These are phyloP conservation scores for Butorides virescens DNA, from an alignment of 2,113 vertebrate species.

Conservation along the genomic window DNA sequence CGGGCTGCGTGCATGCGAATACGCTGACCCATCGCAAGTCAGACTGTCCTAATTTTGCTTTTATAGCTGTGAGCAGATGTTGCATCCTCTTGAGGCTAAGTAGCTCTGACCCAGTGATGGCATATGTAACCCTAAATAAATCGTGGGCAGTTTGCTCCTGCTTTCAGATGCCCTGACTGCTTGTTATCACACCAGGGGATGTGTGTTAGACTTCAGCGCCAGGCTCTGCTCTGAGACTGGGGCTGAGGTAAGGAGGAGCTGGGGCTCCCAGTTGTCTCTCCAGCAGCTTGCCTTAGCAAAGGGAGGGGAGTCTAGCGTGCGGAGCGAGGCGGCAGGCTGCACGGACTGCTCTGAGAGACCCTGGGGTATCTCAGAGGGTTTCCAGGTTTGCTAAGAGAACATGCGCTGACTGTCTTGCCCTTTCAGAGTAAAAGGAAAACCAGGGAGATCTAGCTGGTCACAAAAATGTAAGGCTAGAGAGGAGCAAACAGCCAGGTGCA, in stretches of 20 bases:
- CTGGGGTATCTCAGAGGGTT: not conserved
- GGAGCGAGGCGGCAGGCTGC: not conserved
- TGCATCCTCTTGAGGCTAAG: not conserved
- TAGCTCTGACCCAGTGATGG: not conserved
- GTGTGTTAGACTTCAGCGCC: not conserved
- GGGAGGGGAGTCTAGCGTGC: not conserved
- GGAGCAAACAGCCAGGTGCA: not conserved
- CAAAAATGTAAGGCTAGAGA: not conserved
- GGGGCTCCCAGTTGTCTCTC: not conserved
- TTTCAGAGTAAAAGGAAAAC: not conserved
- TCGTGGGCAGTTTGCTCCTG: rapidly evolving
- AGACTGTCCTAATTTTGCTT: not conserved
- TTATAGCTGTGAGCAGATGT: not conserved
- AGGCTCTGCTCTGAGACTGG: not conserved
- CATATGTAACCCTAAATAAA: not conserved
- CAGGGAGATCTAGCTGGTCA: not conserved
- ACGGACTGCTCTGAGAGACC: not conserved
- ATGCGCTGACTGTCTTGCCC: not conserved
- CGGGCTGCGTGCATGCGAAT: rapidly evolving
- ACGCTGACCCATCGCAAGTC: not conserved
- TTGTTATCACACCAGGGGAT: not conserved
- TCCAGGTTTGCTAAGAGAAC: not conserved
- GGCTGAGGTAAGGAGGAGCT: not conserved
- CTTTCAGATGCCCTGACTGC: not conserved
- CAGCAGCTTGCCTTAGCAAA: not conserved